Conservation (phyloP, 2,797 vertebrate genomes). For the Vultur gryphus region DNA sequence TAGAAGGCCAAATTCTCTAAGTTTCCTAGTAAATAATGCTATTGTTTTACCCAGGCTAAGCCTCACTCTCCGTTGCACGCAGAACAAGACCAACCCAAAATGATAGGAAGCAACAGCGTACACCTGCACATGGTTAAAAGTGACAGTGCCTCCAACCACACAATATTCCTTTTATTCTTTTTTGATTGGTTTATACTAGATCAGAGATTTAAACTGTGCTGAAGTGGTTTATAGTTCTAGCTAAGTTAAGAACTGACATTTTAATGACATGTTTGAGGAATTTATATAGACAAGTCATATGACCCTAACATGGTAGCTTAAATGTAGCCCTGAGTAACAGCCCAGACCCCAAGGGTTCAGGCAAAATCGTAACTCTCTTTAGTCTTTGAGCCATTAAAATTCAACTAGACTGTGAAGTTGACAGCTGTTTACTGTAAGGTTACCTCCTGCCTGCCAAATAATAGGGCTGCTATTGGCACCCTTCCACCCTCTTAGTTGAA, state of each 20-base stretch:
- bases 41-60: background rate
- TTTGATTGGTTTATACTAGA: background rate
- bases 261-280: conserved; percentile 32
- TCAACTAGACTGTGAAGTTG: conserved; percentile 35
- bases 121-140: background rate
- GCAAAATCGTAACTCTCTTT: background rate
- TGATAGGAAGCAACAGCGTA: accelerated
- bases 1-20: background rate
- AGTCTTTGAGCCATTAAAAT: conserved; percentile 46
- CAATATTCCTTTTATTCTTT: background rate
- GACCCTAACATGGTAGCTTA: conserved; percentile 4
- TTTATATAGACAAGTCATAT: conserved; percentile 38
- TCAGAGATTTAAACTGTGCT: background rate
- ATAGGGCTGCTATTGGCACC: conserved; percentile 27
- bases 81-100: background rate
- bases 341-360: background rate
- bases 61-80: background rate
- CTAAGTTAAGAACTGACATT: conserved; percentile 25
- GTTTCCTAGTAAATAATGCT: background rate
- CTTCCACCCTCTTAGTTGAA: conserved; percentile 1
- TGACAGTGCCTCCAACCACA: background rate
- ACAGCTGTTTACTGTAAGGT: conserved; percentile 66
- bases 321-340: conserved; percentile 8
- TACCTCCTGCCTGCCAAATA: conserved; percentile 62
- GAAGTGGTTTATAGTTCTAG: background rate